Conservation (phyloP, 2,888 invertebrate species). For the Brenthis daphne region DNA sequence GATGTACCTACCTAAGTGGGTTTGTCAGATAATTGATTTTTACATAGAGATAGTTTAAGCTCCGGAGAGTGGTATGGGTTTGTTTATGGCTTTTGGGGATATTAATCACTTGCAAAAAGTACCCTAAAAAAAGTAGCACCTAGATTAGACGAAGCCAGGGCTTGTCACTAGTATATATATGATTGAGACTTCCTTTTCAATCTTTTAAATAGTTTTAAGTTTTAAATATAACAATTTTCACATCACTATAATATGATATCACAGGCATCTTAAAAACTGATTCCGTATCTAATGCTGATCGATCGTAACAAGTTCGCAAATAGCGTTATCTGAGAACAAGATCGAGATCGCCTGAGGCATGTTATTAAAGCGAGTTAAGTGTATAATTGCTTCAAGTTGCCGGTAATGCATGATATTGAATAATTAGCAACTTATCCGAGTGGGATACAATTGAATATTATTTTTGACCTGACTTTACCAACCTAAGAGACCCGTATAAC, state of each 20-base stretch:
- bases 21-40: too few relatives aligned
- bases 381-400: slow-evolving; percentile 64
- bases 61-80: too few relatives aligned
- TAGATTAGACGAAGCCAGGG: too few relatives aligned
- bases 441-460: slow-evolving; percentile 25
- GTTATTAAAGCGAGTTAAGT: slow-evolving; percentile 71
- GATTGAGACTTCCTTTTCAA: too few relatives aligned
- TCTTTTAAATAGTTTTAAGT: too few relatives aligned
- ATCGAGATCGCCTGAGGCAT: slow-evolving; percentile 50
- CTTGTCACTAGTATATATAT: too few relatives aligned
- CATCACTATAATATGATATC: background rate
- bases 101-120: too few relatives aligned
- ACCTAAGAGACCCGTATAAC: background rate
- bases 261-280: slow-evolving; percentile 9
- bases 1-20: too few relatives aligned
- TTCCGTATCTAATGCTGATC: slow-evolving; percentile 10
- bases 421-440: slow-evolving; percentile 48
- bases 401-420: slow-evolving; percentile 51
- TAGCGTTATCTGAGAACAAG: slow-evolving; percentile 25
- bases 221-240: too few relatives aligned
- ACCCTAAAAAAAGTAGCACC: too few relatives aligned
- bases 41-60: too few relatives aligned
- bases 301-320: slow-evolving; percentile 26
- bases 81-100: too few relatives aligned
- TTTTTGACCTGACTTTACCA: background rate